These are phyloP conservation scores for Argentina silus DNA, from an alignment of 2,797 vertebrate species.

Conservation along the genomic window DNA sequence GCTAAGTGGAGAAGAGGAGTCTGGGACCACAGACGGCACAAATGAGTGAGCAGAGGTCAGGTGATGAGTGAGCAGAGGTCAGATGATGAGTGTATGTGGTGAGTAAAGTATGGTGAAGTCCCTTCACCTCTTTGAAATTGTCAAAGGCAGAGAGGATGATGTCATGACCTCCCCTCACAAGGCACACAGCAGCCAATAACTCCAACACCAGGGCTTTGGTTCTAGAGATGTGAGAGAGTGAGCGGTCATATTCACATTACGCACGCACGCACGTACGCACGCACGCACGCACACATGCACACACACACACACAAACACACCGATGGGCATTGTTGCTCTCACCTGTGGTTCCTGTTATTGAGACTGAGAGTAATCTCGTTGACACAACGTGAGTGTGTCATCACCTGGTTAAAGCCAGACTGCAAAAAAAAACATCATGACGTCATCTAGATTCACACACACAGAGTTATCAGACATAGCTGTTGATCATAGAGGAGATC, in stretches of 20 bases:
- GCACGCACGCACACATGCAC: not conserved
- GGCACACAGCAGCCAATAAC: conserved; percentile 91
- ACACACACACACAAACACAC: not conserved
- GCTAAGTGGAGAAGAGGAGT: conserved; percentile 36
- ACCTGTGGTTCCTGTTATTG: conserved; percentile 95
- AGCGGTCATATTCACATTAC: conserved; percentile 3
- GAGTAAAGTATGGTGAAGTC: not conserved
- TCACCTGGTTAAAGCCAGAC: conserved; percentile 97
- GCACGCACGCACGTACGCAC: not conserved
- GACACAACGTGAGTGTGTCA: conserved; percentile 94
- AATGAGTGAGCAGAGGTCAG: not conserved
- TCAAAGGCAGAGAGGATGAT: conserved; percentile 95
- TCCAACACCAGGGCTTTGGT: conserved; percentile 95
- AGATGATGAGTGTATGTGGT: not conserved
- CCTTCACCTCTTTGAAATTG: conserved; percentile 92
- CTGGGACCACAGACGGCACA: conserved; percentile 7
- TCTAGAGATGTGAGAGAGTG: conserved; percentile 58
- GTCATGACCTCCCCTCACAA: conserved; percentile 93
- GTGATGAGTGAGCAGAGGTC: conserved; percentile 14
- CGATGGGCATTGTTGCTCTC: conserved; percentile 24
- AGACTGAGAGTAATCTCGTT: conserved; percentile 97
- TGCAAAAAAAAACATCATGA: conserved; percentile 55
- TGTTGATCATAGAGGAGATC: not conserved
- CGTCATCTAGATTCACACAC: not conserved
- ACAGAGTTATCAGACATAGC: not conserved